Evolutionary conservation across 2,113 vertebrate species (phyloP), one percentile per base, ranked within the genome.

Genomic region (Vulpes lagopus): DNA sequence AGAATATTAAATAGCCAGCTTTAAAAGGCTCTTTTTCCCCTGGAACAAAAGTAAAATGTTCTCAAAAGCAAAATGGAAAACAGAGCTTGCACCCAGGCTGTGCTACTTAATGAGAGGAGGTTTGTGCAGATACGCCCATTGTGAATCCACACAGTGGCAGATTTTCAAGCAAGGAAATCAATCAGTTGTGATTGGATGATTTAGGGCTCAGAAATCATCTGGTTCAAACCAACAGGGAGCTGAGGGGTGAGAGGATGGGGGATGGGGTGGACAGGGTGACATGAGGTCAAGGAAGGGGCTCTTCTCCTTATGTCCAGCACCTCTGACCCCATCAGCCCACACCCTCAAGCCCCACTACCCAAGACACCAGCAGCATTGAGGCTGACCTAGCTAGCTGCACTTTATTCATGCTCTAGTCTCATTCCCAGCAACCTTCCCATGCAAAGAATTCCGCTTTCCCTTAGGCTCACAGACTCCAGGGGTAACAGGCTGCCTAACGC

Each of bases 21-120:
- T 71, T 59, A 89, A 88, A 96, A 82, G 90, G 84, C 81, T 96
- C 96, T 81, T 95, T 97, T 94, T 96, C 94, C 92, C 65, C 65
- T 85, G 22, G 8, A 97, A 97, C 95, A 97, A 97, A 97, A 97
- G 93, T 80, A 97, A 96, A 95, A 94, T 3, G 23, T 89, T 94
- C 96, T 96, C 84, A 74, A 90, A 96, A 96, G 96, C 71, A 30
- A 78, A 94, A 95, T 0, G 17, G 71, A 91, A 95, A 95, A 73
- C 80, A 92, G 74, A 95, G 87, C 94, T 79, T 51, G 53, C 80
- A 95, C 23, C 89, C 95, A 80, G 96, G 32, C 79, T 17, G 15
- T 73, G 83, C 85, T 91, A 80, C 60, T 95, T 79, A 94, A 80
- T 32, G 89, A 95, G 84, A 90, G 82, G 59, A 91, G 91, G 73